Percentiles rank a stretch among this genome's conserved stretches.
Conservation (phyloP, 2,888 invertebrate species). For the Eristalinus sepulchralis region DNA sequence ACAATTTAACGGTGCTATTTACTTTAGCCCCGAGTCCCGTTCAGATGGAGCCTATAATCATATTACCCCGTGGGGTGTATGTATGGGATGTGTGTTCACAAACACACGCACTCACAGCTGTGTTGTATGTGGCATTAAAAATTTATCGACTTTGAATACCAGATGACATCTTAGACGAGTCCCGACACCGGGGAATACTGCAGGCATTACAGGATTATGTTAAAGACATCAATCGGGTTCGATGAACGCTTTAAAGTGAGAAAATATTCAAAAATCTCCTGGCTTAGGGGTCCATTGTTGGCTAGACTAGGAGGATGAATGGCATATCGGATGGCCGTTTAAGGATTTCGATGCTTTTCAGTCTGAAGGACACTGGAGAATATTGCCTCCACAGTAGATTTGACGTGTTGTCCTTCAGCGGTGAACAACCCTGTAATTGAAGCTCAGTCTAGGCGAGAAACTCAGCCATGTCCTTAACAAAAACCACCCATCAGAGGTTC, state of each 20-base stretch:
- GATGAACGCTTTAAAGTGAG: neutral
- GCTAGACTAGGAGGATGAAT: neutral
- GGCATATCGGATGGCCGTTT: neutral
- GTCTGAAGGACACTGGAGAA: neutral
- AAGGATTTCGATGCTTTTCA: neutral
- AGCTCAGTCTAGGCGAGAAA: neutral
- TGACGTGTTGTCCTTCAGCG: neutral
- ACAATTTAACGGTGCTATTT: constrained; percentile 35
- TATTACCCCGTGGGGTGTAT: constrained; percentile 33
- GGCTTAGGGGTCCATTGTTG: neutral
- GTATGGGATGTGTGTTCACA: neutral
- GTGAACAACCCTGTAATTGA: neutral
- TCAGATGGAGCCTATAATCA: constrained; percentile 5
- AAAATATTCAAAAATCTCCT: neutral
- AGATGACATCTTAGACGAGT: neutral
- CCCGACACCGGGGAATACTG: neutral
- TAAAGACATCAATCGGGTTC: neutral
- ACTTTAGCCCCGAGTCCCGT: constrained; percentile 20
- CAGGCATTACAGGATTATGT: neutral
- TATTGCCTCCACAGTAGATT: neutral
- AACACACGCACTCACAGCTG: neutral
- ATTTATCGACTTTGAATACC: neutral
- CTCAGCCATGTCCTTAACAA: neutral
- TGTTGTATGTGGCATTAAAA: neutral
- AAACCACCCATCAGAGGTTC: too few relatives aligned